A percentile compares a stretch with the other conserved stretches of the same genome.
These are phyloP conservation scores for Tachina grossa DNA, from an alignment of 2,888 invertebrate genomes.

Conservation along the genomic window DNA sequence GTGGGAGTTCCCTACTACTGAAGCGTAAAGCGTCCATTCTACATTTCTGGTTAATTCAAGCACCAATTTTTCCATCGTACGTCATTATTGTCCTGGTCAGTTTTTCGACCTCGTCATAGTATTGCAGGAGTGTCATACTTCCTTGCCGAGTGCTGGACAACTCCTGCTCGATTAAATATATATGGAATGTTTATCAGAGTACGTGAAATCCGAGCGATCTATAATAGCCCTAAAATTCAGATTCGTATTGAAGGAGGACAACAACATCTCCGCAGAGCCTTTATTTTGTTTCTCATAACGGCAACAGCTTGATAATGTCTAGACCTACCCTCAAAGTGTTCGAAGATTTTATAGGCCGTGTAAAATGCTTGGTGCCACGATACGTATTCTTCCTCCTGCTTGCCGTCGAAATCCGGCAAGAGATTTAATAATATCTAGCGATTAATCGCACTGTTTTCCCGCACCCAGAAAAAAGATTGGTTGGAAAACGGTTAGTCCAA, in stretches of 20 bases:
- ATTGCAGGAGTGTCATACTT: too few species aligned
- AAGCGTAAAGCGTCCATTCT: too few species aligned
- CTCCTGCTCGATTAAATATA: too few species aligned
- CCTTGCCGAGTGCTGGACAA: too few species aligned
- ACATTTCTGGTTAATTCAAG: too few species aligned
- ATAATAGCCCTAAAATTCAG: background rate
- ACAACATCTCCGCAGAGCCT: background rate
- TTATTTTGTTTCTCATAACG: background rate
- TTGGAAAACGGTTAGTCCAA: too few species aligned
- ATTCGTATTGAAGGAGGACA: background rate
- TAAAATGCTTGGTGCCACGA: constrained; percentile 17
- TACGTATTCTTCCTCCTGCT: too few species aligned
- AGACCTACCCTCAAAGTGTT: background rate
- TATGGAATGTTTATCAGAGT: background rate
- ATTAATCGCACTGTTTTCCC: background rate
- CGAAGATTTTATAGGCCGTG: background rate
- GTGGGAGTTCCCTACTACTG: too few species aligned
- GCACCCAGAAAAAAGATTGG: too few species aligned
- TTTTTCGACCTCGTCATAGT: too few species aligned
- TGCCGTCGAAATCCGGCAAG: constrained; percentile 33
- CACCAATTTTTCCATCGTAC: too few species aligned
- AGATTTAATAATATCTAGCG: constrained; percentile 19
- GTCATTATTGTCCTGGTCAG: too few species aligned
- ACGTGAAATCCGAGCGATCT: background rate
- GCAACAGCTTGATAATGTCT: background rate